Conservation (phyloP, 2,797 vertebrate species). For the Furcifer pardalis region DNA sequence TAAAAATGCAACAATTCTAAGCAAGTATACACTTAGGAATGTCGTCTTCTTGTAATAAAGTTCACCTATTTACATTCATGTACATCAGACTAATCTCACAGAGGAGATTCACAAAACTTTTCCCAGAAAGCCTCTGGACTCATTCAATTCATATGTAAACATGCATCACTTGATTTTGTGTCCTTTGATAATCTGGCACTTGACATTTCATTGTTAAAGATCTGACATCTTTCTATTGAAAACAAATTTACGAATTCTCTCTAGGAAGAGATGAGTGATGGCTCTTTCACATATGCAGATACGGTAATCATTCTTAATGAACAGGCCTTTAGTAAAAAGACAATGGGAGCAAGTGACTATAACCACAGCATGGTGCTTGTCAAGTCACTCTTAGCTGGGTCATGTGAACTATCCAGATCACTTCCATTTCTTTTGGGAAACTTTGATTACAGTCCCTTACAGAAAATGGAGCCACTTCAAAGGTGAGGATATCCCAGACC, state of each 20-base stretch:
- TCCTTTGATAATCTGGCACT: neutral
- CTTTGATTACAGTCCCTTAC: neutral
- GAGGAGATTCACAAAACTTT: neutral
- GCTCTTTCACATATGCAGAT: neutral
- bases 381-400: neutral
- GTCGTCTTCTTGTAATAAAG: conserved; percentile 43
- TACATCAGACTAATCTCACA: neutral
- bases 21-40: conserved; percentile 17
- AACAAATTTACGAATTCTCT: neutral
- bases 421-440: neutral
- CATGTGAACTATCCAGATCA: neutral
- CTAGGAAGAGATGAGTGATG: neutral
- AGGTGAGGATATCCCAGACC: neutral
- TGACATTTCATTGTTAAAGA: neutral
- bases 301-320: neutral
- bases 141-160: no score
- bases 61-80: conserved; percentile 25
- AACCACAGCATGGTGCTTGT: neutral
- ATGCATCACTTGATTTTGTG: neutral
- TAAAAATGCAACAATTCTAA: conserved; percentile 48
- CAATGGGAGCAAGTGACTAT: no score
- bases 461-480: neutral
- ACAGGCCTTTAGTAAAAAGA: neutral
- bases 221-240: neutral
- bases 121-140: neutral